These are phyloP conservation scores for Podocnemis expansa DNA, from an alignment of 2,113 vertebrate species.

Conservation along the genomic window DNA sequence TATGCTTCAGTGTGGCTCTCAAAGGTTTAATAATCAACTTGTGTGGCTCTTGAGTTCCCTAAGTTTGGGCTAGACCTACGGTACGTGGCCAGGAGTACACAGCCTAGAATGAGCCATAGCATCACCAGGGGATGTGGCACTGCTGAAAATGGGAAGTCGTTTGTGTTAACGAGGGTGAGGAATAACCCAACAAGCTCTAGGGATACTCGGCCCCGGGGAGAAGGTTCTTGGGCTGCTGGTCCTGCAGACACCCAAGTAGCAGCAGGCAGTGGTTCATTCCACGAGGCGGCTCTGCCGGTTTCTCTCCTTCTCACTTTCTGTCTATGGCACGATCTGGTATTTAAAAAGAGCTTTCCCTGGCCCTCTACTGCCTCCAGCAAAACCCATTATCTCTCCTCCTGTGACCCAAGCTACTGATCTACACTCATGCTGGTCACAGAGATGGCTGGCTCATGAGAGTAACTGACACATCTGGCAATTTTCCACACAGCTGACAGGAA, in stretches of 20 bases:
- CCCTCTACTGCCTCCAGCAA: no score
- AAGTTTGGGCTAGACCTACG: no score
- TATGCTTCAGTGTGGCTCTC: no score
- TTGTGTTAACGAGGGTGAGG: no score
- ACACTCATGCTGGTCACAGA: slow-evolving; percentile 10
- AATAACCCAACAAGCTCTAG: no score
- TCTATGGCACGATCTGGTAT: not conserved
- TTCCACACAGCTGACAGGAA: slow-evolving; percentile 52
- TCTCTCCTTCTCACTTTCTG: not conserved
- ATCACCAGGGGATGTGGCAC: no score
- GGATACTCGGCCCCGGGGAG: not conserved
- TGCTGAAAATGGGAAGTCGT: no score
- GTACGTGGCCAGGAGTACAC: no score
- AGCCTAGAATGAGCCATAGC: no score
- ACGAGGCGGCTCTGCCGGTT: not conserved
- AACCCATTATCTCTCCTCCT: no score
- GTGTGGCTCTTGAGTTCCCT: no score
- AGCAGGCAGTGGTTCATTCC: not conserved
- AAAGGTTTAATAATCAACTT: no score
- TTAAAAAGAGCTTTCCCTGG: not conserved
- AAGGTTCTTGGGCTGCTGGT: not conserved
- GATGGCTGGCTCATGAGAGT: slow-evolving; percentile 34
- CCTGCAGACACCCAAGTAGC: not conserved
- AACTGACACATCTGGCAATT: slow-evolving; percentile 32
- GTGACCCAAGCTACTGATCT: not conserved